A percentile compares a stretch with the other conserved stretches of the same genome.
phyloP scores from a whole-genome alignment of 2,797 vertebrate species.

The Ceryle rudis region DNA sequence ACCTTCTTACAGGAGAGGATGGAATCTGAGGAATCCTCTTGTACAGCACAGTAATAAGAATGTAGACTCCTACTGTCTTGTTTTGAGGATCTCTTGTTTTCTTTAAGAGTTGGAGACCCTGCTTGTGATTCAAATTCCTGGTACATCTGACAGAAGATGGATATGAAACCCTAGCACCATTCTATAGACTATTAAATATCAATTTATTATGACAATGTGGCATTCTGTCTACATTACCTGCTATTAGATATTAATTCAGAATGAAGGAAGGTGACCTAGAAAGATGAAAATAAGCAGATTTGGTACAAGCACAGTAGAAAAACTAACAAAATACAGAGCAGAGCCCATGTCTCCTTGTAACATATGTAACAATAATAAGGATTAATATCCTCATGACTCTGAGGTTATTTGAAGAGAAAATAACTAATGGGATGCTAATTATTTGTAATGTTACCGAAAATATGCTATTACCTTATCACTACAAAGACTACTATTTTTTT shows the following conservation, averaged over 20 bases:
- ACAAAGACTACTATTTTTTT: not conserved
- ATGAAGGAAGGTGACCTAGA: not conserved
- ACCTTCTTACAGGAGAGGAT: not conserved
- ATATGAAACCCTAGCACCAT: not conserved
- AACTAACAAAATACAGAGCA: not conserved
- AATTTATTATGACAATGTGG: not conserved
- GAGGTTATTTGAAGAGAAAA: not conserved
- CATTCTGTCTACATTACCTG: not conserved
- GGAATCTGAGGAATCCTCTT: not conserved
- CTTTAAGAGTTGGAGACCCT: not conserved
- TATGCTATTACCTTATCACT: constrained; percentile 8
- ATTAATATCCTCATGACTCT: not conserved
- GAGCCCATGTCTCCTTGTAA: not conserved
- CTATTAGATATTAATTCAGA: not conserved
- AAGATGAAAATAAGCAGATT: not conserved
- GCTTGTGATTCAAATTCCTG: not conserved
- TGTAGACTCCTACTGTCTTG: not conserved
- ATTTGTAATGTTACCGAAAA: not conserved
- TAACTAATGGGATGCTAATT: not conserved
- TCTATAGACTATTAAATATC: not conserved
- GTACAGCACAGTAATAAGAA: not conserved
- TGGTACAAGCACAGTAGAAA: not conserved
- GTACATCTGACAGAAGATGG: not conserved
- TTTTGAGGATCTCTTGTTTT: not conserved
- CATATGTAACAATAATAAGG: not conserved